phyloP scores from a whole-genome alignment of 2,888 invertebrate genomes.

The Cheilosia urbana region DNA sequence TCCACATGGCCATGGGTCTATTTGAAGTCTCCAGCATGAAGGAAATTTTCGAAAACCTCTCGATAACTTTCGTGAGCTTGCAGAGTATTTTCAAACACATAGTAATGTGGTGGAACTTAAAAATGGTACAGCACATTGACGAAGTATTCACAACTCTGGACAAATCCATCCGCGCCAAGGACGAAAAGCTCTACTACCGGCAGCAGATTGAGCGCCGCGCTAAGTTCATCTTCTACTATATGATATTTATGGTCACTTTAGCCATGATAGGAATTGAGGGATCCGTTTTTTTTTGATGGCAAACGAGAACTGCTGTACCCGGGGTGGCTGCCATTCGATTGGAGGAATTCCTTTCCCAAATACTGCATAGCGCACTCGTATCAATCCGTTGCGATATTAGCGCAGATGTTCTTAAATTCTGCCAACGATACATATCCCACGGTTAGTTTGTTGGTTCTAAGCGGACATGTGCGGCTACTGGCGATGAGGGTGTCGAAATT shows the following conservation, averaged over 20 bases:
- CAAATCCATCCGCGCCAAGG: too few relatives aligned
- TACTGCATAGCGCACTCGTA: conserved; percentile 77
- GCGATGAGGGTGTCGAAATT: conserved; percentile 77
- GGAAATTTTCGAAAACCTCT: too few relatives aligned
- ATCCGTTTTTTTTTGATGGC: conserved; percentile 28
- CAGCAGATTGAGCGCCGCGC: neutral
- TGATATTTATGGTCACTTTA: neutral
- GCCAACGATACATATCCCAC: conserved; percentile 78
- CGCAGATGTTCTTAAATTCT: conserved; percentile 76
- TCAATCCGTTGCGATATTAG: conserved; percentile 77
- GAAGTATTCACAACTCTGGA: too few relatives aligned
- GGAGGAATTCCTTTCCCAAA: conserved; percentile 74
- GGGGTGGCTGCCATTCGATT: conserved; percentile 80
- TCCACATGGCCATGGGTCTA: conserved; percentile 77
- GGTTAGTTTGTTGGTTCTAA: conserved; percentile 77
- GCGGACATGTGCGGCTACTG: conserved; percentile 78
- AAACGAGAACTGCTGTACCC: conserved; percentile 78
- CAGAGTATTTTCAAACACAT: too few relatives aligned
- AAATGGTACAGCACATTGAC: too few relatives aligned
- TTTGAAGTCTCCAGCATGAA: conserved; percentile 25
- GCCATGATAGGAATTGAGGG: neutral
- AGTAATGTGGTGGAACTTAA: too few relatives aligned
- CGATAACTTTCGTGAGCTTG: too few relatives aligned
- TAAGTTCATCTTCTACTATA: neutral
- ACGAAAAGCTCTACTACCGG: conserved; percentile 56